Evolutionary conservation across 2,888 invertebrate genomes (phyloP).

Genomic region (Athrips mouffetella): DNA sequence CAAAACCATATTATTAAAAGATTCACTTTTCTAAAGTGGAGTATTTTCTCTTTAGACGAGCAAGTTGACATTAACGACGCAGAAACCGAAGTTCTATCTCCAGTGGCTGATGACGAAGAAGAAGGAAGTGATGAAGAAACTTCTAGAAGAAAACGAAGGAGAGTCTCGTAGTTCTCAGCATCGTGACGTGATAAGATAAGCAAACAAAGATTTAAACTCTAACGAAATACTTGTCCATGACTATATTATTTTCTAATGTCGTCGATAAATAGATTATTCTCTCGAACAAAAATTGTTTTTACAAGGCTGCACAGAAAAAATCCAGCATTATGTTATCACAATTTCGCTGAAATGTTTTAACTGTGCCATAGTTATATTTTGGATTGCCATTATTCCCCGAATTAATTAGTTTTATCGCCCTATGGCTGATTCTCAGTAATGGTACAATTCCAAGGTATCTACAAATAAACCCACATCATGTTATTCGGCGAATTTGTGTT

Average conservation of each 20-base stretch:
- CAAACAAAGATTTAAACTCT: not conserved
- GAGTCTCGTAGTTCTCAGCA: conserved; percentile 32
- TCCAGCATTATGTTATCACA: not conserved
- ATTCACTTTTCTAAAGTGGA: no score
- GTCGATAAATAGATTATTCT: no score
- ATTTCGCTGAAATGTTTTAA: not conserved
- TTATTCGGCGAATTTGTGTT: no score
- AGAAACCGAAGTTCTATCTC: conserved; percentile 35
- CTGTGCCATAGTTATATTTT: not conserved
- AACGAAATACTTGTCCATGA: no score
- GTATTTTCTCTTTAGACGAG: conserved; percentile 28
- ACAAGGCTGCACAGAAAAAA: no score
- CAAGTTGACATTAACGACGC: conserved; percentile 39
- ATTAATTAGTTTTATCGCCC: conserved; percentile 3
- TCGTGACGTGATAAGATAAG: no score
- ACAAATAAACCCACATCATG: no score
- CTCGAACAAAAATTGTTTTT: no score
- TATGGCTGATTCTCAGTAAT: not conserved
- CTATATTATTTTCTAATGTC: no score
- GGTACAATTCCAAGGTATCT: not conserved
- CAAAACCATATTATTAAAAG: not conserved
- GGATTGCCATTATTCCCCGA: not conserved
- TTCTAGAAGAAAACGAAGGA: conserved; percentile 36
- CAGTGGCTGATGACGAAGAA: conserved; percentile 27
- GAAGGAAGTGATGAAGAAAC: conserved; percentile 30